phyloP scores from a whole-genome alignment of 2,888 invertebrate species.

The Dexiosoma caninum region DNA sequence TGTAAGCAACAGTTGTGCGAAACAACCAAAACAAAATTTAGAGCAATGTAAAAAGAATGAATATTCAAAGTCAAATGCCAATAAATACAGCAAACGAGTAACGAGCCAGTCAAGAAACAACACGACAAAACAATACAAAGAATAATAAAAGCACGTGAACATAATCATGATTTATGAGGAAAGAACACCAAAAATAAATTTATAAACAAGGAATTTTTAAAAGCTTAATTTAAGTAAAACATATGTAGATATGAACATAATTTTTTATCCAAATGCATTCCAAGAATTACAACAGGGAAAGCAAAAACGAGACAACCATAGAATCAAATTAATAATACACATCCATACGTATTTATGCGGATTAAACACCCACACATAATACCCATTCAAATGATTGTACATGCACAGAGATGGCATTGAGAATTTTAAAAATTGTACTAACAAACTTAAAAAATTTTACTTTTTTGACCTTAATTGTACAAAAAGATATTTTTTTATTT shows the following conservation, averaged over 20 bases:
- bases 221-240: constrained; percentile 2
- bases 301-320: background rate
- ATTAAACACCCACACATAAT: background rate
- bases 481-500: no score
- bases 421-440: no score
- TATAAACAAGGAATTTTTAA: background rate
- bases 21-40: constrained; percentile 3
- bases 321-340: no score
- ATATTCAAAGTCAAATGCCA: constrained; percentile 33
- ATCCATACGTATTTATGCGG: background rate
- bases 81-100: constrained; percentile 30
- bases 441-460: no score
- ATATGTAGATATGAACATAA: no score
- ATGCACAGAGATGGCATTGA: no score
- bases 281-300: background rate
- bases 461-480: no score
- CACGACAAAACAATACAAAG: constrained; percentile 37
- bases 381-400: no score
- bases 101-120: background rate
- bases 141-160: constrained; percentile 39
- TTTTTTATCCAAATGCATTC: background rate
- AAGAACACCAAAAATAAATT: constrained; percentile 6
- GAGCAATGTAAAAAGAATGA: constrained; percentile 17
- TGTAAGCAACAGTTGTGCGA: constrained; percentile 56
- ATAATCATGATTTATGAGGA: constrained; percentile 38